Evolutionary conservation across 1,140 invertebrate genomes (phyloP), one percentile per base, ranked within the genome.

Genomic region (Thaumatotibia leucotreta): DNA sequence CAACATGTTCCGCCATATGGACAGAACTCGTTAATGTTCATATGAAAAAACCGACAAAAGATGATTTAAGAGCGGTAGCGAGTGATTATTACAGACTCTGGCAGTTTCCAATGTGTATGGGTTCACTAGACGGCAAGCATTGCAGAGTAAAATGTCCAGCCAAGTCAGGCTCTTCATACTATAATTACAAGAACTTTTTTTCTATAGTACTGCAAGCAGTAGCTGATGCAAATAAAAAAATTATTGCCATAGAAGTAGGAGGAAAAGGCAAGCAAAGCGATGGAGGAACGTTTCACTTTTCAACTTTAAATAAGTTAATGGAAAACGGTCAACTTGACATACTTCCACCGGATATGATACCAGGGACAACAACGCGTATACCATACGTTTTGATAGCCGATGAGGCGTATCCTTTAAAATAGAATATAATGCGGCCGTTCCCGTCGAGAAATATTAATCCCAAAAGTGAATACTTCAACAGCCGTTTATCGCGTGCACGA

Each of bases 121-220:
- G 81, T 24, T 76, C 81, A 29, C 75, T 89, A 23, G 86, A 91
- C 74, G 85, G 86, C 35, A 92, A 88, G 65, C 84, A 91, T 69
- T 65, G 84, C 54, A 61, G 74, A 22, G 79, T 70, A 64, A 75
- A 67, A 72, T 76, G 45, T 33, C 84, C 85, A 61, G 50, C 63
- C 23, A 79, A 77, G 66, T 70, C 64, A 66, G 84, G 82, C 45
- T 80, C 77, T n/a, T 69, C 70, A 32, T 89, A 74, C 70, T 89
- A 75, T 64, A 88, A 91, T 75, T 92, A 91, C 69, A 92, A 91
- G 76, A 76, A 77, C 17, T 77, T 65, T 50, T 71, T 81, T 66
- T 84, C 77, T 50, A 79, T 89, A 11, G 6, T 29, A 29, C 70
- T 89, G 24, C 50, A 91, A 69, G 87, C 81, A 52, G 69, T 88